Percentiles rank a stretch among this genome's conserved stretches.
Conservation (phyloP, 2,888 invertebrate genomes). For the Archips xylosteana region DNA sequence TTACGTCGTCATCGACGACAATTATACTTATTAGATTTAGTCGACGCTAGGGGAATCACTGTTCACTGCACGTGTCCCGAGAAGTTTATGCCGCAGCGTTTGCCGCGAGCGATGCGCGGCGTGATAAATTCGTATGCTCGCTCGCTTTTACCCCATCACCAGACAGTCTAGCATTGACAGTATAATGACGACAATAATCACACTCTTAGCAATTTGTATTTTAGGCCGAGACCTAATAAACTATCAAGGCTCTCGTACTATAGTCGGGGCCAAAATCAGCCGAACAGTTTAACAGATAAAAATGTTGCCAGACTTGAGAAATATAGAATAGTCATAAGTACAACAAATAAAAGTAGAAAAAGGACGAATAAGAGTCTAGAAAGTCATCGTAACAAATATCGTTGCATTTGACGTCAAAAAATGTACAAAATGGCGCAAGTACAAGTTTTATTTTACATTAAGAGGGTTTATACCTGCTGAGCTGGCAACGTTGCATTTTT, state of each 20-base stretch:
- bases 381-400: too few relatives aligned
- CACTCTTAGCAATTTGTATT: not conserved
- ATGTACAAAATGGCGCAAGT: too few relatives aligned
- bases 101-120: not conserved
- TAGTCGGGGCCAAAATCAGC: not conserved
- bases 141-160: not conserved
- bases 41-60: conserved; percentile 45
- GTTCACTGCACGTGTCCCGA: conserved; percentile 39
- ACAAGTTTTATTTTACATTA: too few relatives aligned
- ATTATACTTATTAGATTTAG: conserved; percentile 6
- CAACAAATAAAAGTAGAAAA: too few relatives aligned
- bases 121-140: conserved; percentile 12
- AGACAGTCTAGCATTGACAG: not conserved
- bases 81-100: not conserved
- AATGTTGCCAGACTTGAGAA: too few relatives aligned
- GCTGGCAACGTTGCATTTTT: too few relatives aligned
- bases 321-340: too few relatives aligned
- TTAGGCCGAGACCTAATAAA: not conserved
- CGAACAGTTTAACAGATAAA: not conserved
- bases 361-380: too few relatives aligned
- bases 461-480: too few relatives aligned
- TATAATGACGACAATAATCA: not conserved
- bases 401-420: too few relatives aligned
- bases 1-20: conserved; percentile 14
- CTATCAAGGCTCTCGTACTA: too few relatives aligned